Base-by-base conservation (phyloP, 2,113 vertebrate genomes). In the Zingel zingel region DNA sequence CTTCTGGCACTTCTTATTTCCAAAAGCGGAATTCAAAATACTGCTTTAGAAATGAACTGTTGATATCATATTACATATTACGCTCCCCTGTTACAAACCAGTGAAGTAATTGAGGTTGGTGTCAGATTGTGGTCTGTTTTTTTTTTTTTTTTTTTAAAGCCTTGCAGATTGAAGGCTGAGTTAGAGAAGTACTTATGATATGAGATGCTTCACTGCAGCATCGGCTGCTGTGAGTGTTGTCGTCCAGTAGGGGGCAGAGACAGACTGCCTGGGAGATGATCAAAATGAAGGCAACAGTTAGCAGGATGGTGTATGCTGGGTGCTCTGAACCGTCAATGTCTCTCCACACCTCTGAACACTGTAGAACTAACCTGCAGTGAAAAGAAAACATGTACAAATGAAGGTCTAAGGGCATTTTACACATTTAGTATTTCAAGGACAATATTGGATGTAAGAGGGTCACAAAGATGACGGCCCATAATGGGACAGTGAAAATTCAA, bases 191-290 rank as follows among this genome's bases (percentile, higher is more conserved):
- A 82, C 83, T 81, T 19, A 64, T 89, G 90, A 91, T 90, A 71
- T 59, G 84, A 89, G 88, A 77, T 27, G 4, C 47, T 72, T 57
- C 62, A 33, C 67, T 61, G 72, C 73, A 53, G 69, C 8, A 15
- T 11, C 27, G 54, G 27, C 0, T 82, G 89, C 74, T 66, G 77
- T 80, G 59, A 63, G 3, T 0, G 30, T 1, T 8, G n/a, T 19
- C 4, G 45, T 21, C 91, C 95, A 93, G 89, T 74, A 95, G 95
- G 95, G 94, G 95, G 94, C 93, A 92, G 83, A 94, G 90, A 54
- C 81, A 92, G 88, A 91, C 95, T 93, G 71, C 79, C 18, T 18
- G 67, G 76, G 21, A 47, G 64, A 57, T 11, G 5, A 56, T 30
- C 39, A 54, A 21, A 7, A 10, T 53, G 78, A 66, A 36, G 45